Evolutionary conservation across 2,888 invertebrate species (phyloP), one percentile per base, ranked within the genome.

Genomic region (Drosophila robusta): DNA sequence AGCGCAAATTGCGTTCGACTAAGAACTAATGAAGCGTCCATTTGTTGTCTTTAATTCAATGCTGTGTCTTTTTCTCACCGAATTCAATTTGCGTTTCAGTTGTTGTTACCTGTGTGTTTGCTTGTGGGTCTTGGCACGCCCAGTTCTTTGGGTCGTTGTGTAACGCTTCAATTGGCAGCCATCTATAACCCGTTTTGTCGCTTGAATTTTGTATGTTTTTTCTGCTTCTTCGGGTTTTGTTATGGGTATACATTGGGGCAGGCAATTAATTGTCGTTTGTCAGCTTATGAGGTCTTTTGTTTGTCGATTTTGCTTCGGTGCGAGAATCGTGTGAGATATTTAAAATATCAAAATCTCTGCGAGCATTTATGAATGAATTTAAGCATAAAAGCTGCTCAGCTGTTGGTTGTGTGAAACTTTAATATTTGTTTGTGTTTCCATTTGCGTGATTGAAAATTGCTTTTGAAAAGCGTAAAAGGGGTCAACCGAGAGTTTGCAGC

Each of bases 191-290:
- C 87, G 83, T 83, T 83, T 82, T 73, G 75, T 84, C 47, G 46
- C 55, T 46, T 49, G 8, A 26, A 39, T 14, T 44, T 54, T 54
- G 16, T 51, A 14, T 51, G 18, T 36, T 24, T 51, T 39, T 52
- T 12, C 7, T 14, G 26, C 39, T 58, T 54, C 45, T 34, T 39
- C 12, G 34, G 24, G 38, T 61, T 57, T 65, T 38, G 52, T 49
- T 38, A 32, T 39, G 56, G 54, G 47, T 36, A 46, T 75, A 78
- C 66, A 76, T 80, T 88, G 78, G 75, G 76, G 26, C 58, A 45
- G 70, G 71, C 89, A 85, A 84, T 89, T 85, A 87, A 89, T 79
- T 89, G 89, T 79, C 77, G 87, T 89, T 89, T 84, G 87, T 87
- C 85, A 69, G 79, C 67, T 63, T 72, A 50, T 56, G 60, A 57